A percentile compares a stretch with the other conserved stretches of the same genome.
Evolutionary conservation across 2,888 invertebrate genomes (phyloP).

Genomic region (Chloroclystis v-ata): DNA sequence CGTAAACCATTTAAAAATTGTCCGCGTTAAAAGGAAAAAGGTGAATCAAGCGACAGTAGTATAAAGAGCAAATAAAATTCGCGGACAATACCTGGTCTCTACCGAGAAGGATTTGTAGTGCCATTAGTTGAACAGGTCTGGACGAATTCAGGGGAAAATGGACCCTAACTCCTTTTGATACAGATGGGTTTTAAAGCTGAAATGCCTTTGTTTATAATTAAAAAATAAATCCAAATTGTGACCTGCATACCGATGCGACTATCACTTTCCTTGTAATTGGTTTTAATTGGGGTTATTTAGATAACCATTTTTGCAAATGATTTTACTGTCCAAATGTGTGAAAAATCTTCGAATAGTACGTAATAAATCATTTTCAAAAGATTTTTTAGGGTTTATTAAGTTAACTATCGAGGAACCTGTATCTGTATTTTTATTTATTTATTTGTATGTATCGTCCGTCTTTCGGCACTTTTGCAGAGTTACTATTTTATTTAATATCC

Average conservation of each 20-base stretch:
- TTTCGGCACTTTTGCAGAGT: no score
- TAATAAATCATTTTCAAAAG: no score
- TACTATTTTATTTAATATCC: no score
- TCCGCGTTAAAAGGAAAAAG: slow-evolving; percentile 71
- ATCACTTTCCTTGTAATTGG: slow-evolving; percentile 49
- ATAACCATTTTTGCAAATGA: slow-evolving; percentile 8
- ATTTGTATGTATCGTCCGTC: no score
- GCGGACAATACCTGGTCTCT: slow-evolving; percentile 68
- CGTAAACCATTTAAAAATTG: slow-evolving; percentile 77
- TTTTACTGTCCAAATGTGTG: no score
- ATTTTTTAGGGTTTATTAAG: no score
- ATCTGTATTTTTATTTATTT: no score
- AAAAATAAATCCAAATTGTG: slow-evolving; percentile 52
- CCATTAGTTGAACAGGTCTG: slow-evolving; percentile 62
- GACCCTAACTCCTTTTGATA: slow-evolving; percentile 27
- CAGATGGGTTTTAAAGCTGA: slow-evolving; percentile 19
- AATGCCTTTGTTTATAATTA: slow-evolving; percentile 42
- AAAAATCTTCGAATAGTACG: no score
- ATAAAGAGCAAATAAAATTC: slow-evolving; percentile 66
- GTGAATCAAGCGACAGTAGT: slow-evolving; percentile 56
- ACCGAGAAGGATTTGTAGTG: slow-evolving; percentile 69
- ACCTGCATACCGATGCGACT: slow-evolving; percentile 48
- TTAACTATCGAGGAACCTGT: no score
- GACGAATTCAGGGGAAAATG: slow-evolving; percentile 25
- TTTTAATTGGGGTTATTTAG: slow-evolving; percentile 39